Percentiles rank a stretch among this genome's conserved stretches.
Evolutionary conservation across 1,140 invertebrate genomes (phyloP).

Genomic region (Cyphomyrmex costatus): DNA sequence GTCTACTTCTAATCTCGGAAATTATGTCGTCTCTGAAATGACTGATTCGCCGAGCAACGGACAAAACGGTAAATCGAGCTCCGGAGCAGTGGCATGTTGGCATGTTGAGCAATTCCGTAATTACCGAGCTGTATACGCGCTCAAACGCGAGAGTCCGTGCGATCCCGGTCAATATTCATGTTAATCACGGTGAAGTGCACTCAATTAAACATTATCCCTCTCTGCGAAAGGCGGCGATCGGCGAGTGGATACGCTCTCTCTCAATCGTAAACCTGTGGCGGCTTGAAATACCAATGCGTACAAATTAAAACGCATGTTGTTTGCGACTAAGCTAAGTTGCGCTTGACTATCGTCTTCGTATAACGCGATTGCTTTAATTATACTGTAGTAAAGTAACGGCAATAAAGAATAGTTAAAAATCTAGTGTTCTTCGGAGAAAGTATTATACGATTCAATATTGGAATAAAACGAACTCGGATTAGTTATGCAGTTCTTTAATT

Average conservation of each 20-base stretch:
- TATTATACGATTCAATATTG: neutral
- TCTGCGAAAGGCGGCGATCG: constrained; percentile 47
- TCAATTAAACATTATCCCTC: constrained; percentile 74
- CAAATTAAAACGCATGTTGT: constrained; percentile 56
- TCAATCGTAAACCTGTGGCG: constrained; percentile 53
- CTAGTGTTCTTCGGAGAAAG: constrained; percentile 12
- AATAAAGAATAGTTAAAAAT: constrained; percentile 13
- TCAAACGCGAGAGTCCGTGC: constrained; percentile 44
- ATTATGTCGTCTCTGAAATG: constrained; percentile 2
- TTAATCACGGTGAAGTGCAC: constrained; percentile 67
- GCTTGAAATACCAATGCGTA: constrained; percentile 56
- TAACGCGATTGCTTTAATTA: constrained; percentile 23
- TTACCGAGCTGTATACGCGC: constrained; percentile 69
- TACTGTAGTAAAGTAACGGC: neutral
- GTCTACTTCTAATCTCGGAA: neutral
- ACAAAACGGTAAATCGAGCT: constrained; percentile 46
- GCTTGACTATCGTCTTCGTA: constrained; percentile 52
- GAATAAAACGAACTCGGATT: neutral
- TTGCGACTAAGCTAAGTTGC: neutral
- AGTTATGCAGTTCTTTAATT: neutral
- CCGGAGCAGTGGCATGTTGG: constrained; percentile 27
- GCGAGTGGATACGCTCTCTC: constrained; percentile 31
- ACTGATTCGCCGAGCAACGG: neutral
- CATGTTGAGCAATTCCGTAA: constrained; percentile 71
- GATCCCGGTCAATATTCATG: constrained; percentile 74